Base-by-base conservation (phyloP, 2,113 vertebrate species). In the Callionymus lyra region DNA sequence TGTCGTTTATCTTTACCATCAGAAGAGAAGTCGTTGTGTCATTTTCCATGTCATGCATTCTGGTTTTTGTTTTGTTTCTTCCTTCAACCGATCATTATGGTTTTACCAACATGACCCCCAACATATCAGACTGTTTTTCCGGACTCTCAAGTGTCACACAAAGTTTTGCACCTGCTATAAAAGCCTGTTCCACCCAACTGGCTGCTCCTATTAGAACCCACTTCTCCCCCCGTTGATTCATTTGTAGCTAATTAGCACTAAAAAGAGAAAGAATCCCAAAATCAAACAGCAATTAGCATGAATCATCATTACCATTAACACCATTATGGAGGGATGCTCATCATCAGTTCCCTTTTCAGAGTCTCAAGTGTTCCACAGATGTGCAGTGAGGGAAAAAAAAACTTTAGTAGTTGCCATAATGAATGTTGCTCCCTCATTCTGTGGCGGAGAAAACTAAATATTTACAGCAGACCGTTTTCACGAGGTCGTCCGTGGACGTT, bases 251-350 rank as follows among this genome's bases (percentile, higher is more conserved):
- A 80, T 80, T 78, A 76, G 47, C 48, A 49, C 61, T 54, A 67
- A 76, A 77, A 77, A 66, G 72, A 80, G 66, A 75, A 74, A 73
- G 42, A 62, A 80, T 68, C 73, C 36, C 53, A 76, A 82, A 78
- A 80, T 80, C 65, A 80, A 78, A 78, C 54, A 63, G 72, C 70
- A 78, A 80, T 80, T 80, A 80, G 60, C 63, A 76, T 82, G 72
- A 58, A 78, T 82, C 74, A 73, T 73, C 73, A 73, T 72, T 60
- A 73, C 80, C 74, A 78, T 77, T 72, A 78, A 50, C 50, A 42
- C 70, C 64, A 76, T 76, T 76, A 76, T 73, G 62, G 68, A 76
- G 59, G 66, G 61, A 67, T 50, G 53, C 50, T 78, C 76, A 76
- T 76, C 76, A 78, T 76, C 76, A 80, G 64, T 54, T 61, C 54